These are phyloP conservation scores for Eurystomus glaucurus DNA, from an alignment of 2,797 vertebrate genomes.

Conservation along the genomic window DNA sequence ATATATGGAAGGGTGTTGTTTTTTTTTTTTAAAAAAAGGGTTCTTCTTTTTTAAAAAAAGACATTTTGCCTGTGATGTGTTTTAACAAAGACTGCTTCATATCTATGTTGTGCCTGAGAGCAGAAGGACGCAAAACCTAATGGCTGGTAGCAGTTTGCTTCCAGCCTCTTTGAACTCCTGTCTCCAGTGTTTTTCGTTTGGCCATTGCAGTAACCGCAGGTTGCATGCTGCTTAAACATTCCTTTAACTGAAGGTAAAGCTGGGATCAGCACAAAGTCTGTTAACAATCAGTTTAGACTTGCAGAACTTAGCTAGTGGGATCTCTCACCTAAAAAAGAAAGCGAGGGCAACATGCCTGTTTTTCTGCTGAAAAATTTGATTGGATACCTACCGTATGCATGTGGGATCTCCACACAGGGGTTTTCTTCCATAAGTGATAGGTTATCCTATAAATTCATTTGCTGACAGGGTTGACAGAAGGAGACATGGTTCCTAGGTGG, in stretches of 20 bases:
- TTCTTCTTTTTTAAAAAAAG: not conserved
- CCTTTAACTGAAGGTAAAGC: slow-evolving; percentile 10
- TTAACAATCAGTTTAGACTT: slow-evolving; percentile 41
- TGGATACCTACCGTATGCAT: not conserved
- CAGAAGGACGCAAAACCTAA: not conserved
- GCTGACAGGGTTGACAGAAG: not conserved
- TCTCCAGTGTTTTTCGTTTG: not conserved
- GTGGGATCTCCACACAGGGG: not conserved
- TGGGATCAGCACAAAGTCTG: not conserved
- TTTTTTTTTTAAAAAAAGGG: not conserved
- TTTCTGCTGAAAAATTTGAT: not conserved
- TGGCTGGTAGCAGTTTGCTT: not conserved
- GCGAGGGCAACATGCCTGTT: not conserved
- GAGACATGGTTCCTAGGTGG: not conserved
- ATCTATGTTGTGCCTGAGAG: not conserved
- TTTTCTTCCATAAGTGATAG: not conserved
- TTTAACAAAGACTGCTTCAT: not conserved
- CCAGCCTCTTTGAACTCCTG: not conserved
- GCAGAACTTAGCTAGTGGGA: slow-evolving; percentile 4
- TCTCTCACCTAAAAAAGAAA: not conserved
- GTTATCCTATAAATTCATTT: not conserved
- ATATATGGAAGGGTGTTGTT: accelerated
- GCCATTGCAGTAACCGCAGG: not conserved
- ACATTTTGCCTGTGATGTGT: not conserved
- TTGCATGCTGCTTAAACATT: not conserved